phyloP scores from a whole-genome alignment of 2,888 invertebrate genomes.

The Onthophagus sagittarius region DNA sequence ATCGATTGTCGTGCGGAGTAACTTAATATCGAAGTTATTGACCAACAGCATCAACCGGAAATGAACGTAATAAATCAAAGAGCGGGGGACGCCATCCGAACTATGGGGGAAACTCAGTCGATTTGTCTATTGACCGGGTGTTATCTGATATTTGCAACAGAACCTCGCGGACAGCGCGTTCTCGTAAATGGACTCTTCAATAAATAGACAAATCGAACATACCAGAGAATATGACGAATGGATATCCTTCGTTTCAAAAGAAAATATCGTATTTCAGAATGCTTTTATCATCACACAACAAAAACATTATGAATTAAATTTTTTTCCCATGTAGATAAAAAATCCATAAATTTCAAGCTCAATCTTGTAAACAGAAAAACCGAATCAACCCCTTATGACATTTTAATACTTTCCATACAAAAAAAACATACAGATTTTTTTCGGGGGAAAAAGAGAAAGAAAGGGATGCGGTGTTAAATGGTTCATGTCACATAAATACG shows the following conservation, averaged over 20 bases:
- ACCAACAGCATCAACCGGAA: conserved; percentile 32
- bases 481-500: neutral
- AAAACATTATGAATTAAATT: too few relatives aligned
- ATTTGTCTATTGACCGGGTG: conserved; percentile 46
- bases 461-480: neutral
- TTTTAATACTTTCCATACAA: neutral
- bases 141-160: conserved; percentile 48
- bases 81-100: conserved; percentile 29
- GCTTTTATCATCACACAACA: neutral
- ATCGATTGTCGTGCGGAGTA: neutral
- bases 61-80: conserved; percentile 49
- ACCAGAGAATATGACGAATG: conserved; percentile 26
- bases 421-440: neutral
- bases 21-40: conserved; percentile 14
- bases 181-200: conserved; percentile 46
- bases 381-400: neutral
- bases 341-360: neutral
- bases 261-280: neutral
- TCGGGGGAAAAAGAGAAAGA: neutral
- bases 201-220: conserved; percentile 36
- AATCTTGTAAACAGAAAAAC: neutral
- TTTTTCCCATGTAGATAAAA: neutral
- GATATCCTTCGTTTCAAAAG: neutral
- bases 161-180: conserved; percentile 30
- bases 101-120: conserved; percentile 28